Percentiles rank a stretch among this genome's conserved stretches.
phyloP scores from a whole-genome alignment of 2,113 vertebrate genomes.

The Alexandromys fortis region DNA sequence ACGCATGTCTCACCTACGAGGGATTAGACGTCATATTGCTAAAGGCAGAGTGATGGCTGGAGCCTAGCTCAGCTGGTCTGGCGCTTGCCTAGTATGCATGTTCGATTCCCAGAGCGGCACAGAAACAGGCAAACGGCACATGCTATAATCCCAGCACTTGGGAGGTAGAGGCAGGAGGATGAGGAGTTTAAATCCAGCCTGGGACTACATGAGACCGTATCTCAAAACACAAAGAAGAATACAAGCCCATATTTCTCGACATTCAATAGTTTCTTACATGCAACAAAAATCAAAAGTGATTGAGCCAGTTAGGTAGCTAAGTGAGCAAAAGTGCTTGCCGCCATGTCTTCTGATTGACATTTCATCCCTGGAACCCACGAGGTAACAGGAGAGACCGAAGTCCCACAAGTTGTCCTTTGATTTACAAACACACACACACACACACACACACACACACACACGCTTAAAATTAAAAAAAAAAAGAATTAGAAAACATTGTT shows the following conservation, averaged over 20 bases:
- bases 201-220: not conserved
- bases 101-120: not conserved
- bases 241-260: not conserved
- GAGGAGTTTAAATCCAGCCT: not conserved
- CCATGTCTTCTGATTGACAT: not conserved
- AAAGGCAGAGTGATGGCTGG: not conserved
- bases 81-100: too few species aligned
- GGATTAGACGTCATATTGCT: not conserved
- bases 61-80: not conserved
- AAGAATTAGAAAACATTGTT: not conserved
- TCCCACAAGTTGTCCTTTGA: not conserved
- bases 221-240: not conserved
- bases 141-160: not conserved
- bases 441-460: not conserved
- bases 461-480: not conserved
- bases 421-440: too few species aligned
- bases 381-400: not conserved
- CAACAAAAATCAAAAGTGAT: not conserved
- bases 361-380: not conserved
- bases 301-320: not conserved
- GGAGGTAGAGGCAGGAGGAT: not conserved
- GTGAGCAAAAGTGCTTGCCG: not conserved
- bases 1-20: not conserved
- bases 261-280: not conserved
- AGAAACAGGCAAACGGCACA: not conserved